These are phyloP conservation scores for Drosophila subobscura DNA, from an alignment of 1,140 invertebrate species.

Conservation along the genomic window DNA sequence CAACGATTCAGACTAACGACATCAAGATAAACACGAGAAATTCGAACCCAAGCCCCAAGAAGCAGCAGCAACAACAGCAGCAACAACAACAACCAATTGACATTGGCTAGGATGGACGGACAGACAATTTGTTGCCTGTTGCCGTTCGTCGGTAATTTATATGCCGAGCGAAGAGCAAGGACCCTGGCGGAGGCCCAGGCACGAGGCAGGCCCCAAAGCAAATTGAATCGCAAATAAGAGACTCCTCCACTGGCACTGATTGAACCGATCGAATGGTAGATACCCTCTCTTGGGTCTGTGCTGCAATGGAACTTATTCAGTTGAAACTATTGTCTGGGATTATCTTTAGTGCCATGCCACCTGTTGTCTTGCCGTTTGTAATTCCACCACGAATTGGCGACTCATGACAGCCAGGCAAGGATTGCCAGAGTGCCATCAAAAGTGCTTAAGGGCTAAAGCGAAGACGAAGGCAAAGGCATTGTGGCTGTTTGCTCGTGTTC, in stretches of 20 bases:
- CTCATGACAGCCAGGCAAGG: constrained; percentile 43
- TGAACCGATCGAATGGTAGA: constrained; percentile 30
- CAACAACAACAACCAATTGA: constrained; percentile 63
- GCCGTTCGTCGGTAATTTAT: constrained; percentile 60
- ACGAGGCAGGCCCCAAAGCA: constrained; percentile 28
- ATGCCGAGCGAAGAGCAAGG: constrained; percentile 24
- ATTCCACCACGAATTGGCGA: constrained; percentile 25
- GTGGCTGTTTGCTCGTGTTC: constrained; percentile 38
- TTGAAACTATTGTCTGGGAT: too few species aligned
- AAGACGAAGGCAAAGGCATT: constrained; percentile 9
- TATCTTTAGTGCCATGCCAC: not conserved
- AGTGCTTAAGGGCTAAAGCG: constrained; percentile 17
- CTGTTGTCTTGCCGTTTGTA: constrained; percentile 8
- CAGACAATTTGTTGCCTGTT: constrained; percentile 42
- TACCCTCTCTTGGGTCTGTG: constrained; percentile 7
- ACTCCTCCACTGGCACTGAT: constrained; percentile 1
- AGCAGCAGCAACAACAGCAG: constrained; percentile 13
- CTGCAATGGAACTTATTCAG: too few species aligned
- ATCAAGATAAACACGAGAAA: constrained; percentile 63
- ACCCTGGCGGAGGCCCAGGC: not conserved
- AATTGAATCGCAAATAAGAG: constrained; percentile 63
- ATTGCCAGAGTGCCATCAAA: constrained; percentile 43
- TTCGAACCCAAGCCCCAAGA: constrained; percentile 17
- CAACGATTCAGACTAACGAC: constrained; percentile 65
- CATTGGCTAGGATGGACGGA: constrained; percentile 62